Percentiles rank a stretch among this genome's conserved stretches.
Conservation (phyloP, 2,888 invertebrate species). For the Cerceris ruficornis region DNA sequence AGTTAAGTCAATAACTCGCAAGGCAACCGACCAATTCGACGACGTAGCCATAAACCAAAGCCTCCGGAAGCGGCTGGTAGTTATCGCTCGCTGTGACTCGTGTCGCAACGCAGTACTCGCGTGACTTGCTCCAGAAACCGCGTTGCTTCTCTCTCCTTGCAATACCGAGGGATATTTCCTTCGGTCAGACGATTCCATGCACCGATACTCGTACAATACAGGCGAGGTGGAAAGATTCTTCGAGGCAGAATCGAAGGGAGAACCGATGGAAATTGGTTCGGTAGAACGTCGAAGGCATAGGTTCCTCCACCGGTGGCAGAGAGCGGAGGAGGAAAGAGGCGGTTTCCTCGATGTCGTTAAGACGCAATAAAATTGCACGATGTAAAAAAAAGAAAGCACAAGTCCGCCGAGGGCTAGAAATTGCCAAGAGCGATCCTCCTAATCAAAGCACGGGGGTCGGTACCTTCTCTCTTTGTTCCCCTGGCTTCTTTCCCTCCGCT, state of each 20-base stretch:
- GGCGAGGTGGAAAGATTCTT: neutral
- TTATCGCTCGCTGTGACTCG: slow-evolving; percentile 56
- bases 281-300: slow-evolving; percentile 49
- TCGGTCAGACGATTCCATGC: neutral
- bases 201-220: neutral
- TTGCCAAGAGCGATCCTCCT: slow-evolving; percentile 65
- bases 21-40: slow-evolving; percentile 37
- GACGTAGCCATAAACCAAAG: slow-evolving; percentile 50
- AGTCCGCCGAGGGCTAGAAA: slow-evolving; percentile 48
- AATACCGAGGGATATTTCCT: neutral
- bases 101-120: slow-evolving; percentile 57
- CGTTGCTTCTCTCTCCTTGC: slow-evolving; percentile 38
- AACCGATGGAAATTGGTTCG: slow-evolving; percentile 61
- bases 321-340: slow-evolving; percentile 19
- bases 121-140: slow-evolving; percentile 57
- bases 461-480: slow-evolving; percentile 4
- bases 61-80: slow-evolving; percentile 49
- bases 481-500: slow-evolving; percentile 9
- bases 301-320: slow-evolving; percentile 4
- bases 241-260: slow-evolving; percentile 53
- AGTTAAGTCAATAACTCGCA: slow-evolving; percentile 52
- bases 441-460: slow-evolving; percentile 54
- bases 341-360: slow-evolving; percentile 71
- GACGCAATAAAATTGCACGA: slow-evolving; percentile 72
- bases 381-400: slow-evolving; percentile 45